phyloP scores from a whole-genome alignment of 2,797 vertebrate genomes.

The Poeciliopsis turneri region DNA sequence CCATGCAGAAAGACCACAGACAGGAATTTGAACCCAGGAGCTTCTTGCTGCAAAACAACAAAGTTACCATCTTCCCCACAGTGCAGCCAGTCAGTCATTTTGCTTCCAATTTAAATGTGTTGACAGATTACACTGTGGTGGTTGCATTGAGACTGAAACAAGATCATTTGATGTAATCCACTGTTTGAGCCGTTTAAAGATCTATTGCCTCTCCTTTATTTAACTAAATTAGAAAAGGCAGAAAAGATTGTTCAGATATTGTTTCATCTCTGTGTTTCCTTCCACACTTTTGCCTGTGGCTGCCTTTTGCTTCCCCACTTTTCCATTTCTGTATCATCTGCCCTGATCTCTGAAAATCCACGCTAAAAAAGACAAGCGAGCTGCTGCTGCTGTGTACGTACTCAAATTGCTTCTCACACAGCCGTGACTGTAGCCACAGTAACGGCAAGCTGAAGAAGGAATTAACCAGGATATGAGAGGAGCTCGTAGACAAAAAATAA shows the following conservation, averaged over 20 bases:
- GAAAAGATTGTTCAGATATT: constrained; percentile 40
- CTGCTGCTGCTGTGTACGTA: constrained; percentile 28
- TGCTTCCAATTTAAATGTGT: constrained; percentile 71
- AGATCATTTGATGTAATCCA: constrained; percentile 62
- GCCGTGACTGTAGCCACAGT: constrained; percentile 71
- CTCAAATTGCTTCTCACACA: constrained; percentile 39
- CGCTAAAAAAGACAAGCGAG: constrained; percentile 35
- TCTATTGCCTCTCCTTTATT: constrained; percentile 55
- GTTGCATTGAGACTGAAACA: constrained; percentile 50
- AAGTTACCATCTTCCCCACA: background rate
- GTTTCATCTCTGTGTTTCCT: constrained; percentile 32
- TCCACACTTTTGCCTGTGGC: constrained; percentile 26
- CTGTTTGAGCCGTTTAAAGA: constrained; percentile 57
- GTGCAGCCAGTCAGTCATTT: constrained; percentile 42
- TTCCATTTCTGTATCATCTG: constrained; percentile 2
- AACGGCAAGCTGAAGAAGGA: constrained; percentile 55
- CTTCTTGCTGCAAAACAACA: background rate
- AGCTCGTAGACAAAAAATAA: constrained; percentile 43
- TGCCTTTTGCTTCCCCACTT: constrained; percentile 8
- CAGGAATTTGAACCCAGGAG: background rate
- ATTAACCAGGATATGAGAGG: constrained; percentile 51
- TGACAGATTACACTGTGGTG: constrained; percentile 61
- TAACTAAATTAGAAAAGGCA: constrained; percentile 70
- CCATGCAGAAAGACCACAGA: background rate
- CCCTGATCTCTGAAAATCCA: constrained; percentile 44